Conservation (phyloP, 2,888 invertebrate genomes). For the Crioceris asparagi region DNA sequence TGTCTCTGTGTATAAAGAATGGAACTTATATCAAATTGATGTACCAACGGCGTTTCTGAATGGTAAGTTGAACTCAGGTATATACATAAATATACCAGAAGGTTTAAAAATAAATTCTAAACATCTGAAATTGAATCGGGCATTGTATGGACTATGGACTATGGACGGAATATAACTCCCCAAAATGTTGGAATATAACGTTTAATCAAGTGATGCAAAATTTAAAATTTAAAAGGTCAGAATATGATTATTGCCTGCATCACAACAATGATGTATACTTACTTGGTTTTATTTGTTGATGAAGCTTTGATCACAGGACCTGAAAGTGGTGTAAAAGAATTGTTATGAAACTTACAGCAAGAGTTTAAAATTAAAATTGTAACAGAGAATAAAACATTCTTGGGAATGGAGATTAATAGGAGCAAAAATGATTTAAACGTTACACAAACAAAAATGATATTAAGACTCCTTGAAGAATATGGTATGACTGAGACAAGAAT, state of each 20-base stretch:
- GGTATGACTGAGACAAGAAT: slow-evolving; percentile 7
- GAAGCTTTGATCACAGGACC: too few relatives aligned
- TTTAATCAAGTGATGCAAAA: slow-evolving; percentile 1
- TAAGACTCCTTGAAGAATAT: slow-evolving; percentile 11
- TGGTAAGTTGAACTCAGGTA: slow-evolving; percentile 2
- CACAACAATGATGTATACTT: slow-evolving; percentile 6
- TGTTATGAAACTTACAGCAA: slow-evolving; percentile 4
- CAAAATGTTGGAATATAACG: slow-evolving; percentile 3
- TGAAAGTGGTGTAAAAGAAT: too few relatives aligned
- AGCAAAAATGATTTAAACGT: slow-evolving; percentile 10
- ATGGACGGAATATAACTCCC: too few relatives aligned
- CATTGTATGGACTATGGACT: too few relatives aligned
- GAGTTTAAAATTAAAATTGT: slow-evolving; percentile 8
- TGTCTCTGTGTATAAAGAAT: too few relatives aligned
- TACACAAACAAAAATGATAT: slow-evolving; percentile 11
- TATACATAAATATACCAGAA: slow-evolving; percentile 4
- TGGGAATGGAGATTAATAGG: slow-evolving; percentile 12
- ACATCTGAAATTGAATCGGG: too few relatives aligned
- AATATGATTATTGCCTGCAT: slow-evolving; percentile 14
- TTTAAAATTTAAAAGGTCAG: slow-evolving; percentile 7
- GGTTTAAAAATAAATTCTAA: too few relatives aligned
- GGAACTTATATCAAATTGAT: too few relatives aligned
- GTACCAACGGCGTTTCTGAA: slow-evolving; percentile 1
- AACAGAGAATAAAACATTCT: slow-evolving; percentile 11
- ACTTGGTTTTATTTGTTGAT: too few relatives aligned